Evolutionary conservation across 2,113 vertebrate genomes (phyloP), one percentile per base, ranked within the genome.

Genomic region (Mobula birostris): DNA sequence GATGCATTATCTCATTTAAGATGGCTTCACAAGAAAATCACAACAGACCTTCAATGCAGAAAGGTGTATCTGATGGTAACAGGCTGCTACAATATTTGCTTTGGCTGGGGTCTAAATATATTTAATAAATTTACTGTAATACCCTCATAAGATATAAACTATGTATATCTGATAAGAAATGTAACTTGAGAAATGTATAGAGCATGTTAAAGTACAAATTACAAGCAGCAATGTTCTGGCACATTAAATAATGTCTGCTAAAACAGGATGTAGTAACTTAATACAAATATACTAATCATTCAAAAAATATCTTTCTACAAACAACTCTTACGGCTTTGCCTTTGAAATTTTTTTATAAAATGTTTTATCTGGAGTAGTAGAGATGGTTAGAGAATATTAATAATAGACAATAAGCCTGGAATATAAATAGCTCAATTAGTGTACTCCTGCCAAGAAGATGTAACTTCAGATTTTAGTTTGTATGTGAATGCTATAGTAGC

Each of bases 191-290:
- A 92, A 72, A 72, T 92, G 32, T 72, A 48, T 0, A 1, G 36
- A 92, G 72, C 32, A 72, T 92, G 17, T 32, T 63, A 58, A 61
- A 82, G 79, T 82, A 82, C 36, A 82, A 82, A 82, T 82, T 82
- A 82, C 14, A 21, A 36, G 36, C 4, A 40, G 14, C 15, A 58
- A 8, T 85, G 8, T 85, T 88, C 83, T 58, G 24, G 5, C 61
- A 63, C 56, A 63, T 70, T 17, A 70, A 70, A 17, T 70, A 88
- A 88, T n/a, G 27, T 29, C 27, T n/a, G 58, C 2, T 14, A 29
- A 63, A 63, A 88, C 61, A n/a, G 83, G 11, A 14, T 27, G 9
- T 21, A 61, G 83, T 5, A 87, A 61, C 58, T 83, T 56, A 0
- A 11, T 87, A 61, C 9, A 87, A 29, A 61, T 87, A 14, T 9